Conservation (phyloP, 2,113 vertebrate species). For the Girardinichthys multiradiatus region DNA sequence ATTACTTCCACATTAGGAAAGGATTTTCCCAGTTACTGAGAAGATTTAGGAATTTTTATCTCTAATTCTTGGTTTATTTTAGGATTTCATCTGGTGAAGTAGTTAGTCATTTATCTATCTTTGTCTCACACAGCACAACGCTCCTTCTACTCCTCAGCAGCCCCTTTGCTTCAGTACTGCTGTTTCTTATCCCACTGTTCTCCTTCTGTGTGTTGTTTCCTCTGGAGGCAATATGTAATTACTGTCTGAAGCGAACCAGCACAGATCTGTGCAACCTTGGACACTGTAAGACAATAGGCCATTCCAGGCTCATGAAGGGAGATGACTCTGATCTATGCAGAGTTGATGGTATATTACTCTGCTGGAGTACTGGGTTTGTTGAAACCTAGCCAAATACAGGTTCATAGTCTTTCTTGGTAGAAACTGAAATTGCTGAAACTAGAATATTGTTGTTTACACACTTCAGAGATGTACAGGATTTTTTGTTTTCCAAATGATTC, state of each 20-base stretch:
- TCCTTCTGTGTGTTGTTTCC: conserved; percentile 41
- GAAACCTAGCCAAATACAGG: conserved; percentile 41
- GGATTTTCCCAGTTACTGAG: conserved; percentile 47
- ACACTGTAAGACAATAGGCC: conserved; percentile 61
- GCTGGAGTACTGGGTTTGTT: conserved; percentile 27
- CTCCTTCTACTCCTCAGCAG: background rate
- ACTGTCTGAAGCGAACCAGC: conserved; percentile 72
- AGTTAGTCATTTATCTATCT: conserved; percentile 54
- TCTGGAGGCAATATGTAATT: conserved; percentile 75
- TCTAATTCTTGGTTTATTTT: conserved; percentile 64
- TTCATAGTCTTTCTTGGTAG: conserved; percentile 10
- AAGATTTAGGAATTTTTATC: conserved; percentile 58
- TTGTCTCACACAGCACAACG: conserved; percentile 41
- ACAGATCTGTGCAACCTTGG: conserved; percentile 73
- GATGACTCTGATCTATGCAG: conserved; percentile 27
- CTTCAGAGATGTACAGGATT: background rate
- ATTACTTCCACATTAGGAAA: conserved; percentile 58
- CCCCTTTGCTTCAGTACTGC: conserved; percentile 12
- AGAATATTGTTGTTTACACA: background rate
- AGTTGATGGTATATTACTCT: conserved; percentile 25
- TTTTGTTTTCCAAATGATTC: background rate
- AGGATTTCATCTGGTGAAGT: conserved; percentile 53
- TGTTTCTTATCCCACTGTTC: conserved; percentile 25
- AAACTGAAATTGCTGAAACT: background rate
- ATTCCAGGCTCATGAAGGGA: conserved; percentile 43